Percentiles rank a stretch among this genome's conserved stretches.
These are phyloP conservation scores for Zootermopsis nevadensis DNA, from an alignment of 2,888 invertebrate species.

Conservation along the genomic window DNA sequence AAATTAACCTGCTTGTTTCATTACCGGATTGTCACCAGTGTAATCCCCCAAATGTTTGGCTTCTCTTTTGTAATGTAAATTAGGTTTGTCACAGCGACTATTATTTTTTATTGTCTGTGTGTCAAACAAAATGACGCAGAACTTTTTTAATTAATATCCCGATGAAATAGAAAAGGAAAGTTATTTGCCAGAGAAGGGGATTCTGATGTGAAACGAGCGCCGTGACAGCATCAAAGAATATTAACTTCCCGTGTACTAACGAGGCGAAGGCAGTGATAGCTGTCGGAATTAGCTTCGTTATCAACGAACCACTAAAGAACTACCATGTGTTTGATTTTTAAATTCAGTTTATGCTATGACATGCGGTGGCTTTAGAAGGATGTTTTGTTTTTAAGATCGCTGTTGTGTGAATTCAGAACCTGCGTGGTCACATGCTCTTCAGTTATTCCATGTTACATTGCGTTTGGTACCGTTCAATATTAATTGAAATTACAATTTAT, in stretches of 20 bases:
- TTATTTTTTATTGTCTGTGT: conserved; percentile 29
- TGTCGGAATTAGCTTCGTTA: conserved; percentile 22
- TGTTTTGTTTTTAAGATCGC: not conserved
- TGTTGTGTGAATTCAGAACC: too few species aligned
- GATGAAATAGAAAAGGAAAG: conserved; percentile 29
- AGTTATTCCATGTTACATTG: too few species aligned
- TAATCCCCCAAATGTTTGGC: conserved; percentile 25
- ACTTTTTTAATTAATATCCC: conserved; percentile 17
- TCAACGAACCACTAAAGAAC: not conserved
- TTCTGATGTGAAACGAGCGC: conserved; percentile 7
- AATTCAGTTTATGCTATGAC: conserved; percentile 13
- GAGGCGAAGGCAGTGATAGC: not conserved
- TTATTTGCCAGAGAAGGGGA: conserved; percentile 3
- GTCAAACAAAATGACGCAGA: conserved; percentile 25
- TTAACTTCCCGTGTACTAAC: conserved; percentile 12
- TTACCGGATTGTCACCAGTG: conserved; percentile 12
- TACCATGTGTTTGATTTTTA: not conserved
- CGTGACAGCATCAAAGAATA: conserved; percentile 32
- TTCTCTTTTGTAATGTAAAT: conserved; percentile 25
- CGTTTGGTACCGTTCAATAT: too few species aligned
- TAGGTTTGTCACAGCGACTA: not conserved
- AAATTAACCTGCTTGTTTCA: conserved; percentile 17
- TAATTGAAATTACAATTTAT: too few species aligned
- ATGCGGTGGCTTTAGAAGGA: not conserved
- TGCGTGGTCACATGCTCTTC: too few species aligned